Percentiles rank a stretch among this genome's conserved stretches.
phyloP scores from a whole-genome alignment of 2,113 vertebrate species.

The Morphnarchus princeps region DNA sequence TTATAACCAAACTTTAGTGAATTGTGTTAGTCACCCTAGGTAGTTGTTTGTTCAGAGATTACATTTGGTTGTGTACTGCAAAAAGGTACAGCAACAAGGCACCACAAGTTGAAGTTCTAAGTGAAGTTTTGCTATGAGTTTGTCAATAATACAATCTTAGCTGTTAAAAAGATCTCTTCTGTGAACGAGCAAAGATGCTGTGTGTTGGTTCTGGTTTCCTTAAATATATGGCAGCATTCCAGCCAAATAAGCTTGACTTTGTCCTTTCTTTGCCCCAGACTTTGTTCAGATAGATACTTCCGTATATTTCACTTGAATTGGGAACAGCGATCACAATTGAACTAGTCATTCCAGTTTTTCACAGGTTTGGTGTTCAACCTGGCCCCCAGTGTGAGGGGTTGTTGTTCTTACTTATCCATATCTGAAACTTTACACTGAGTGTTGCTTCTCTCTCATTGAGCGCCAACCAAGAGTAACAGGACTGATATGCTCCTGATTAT shows the following conservation, averaged over 20 bases:
- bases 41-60: not conserved
- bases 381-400: not conserved
- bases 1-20: not conserved
- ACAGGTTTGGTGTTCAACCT: not conserved
- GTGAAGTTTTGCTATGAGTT: not conserved
- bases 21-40: not conserved
- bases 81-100: not conserved
- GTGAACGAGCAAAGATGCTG: not conserved
- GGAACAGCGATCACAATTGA: not conserved
- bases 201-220: not conserved
- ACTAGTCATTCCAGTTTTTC: not conserved
- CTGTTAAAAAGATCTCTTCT: not conserved
- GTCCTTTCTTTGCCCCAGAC: not conserved
- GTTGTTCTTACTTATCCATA: not conserved
- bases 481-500: not conserved
- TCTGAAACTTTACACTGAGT: not conserved
- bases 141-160: not conserved
- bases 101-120: not conserved
- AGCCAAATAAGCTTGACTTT: not conserved
- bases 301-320: not conserved
- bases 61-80: not conserved
- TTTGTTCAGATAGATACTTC: not conserved
- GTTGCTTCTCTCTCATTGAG: not conserved
- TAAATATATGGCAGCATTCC: slow-evolving; percentile 33
- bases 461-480: not conserved